Conservation (phyloP, 2,797 vertebrate genomes). For the Pipistrellus pipistrellus region DNA sequence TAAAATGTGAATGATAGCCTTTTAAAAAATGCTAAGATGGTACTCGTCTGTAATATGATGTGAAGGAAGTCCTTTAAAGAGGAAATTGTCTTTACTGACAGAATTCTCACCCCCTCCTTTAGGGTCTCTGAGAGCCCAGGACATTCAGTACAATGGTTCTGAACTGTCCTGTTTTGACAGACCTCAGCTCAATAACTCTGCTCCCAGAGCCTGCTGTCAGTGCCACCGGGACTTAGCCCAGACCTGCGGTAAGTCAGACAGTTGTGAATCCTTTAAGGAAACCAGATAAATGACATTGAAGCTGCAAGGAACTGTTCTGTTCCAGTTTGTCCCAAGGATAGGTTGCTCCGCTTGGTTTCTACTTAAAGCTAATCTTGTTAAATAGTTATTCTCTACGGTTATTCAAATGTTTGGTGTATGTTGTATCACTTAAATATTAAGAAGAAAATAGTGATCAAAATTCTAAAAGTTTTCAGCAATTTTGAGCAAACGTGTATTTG, state of each 20-base stretch:
- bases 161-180: slow-evolving; percentile 95
- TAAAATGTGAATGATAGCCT: background rate
- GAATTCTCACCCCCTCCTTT: background rate
- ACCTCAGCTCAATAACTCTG: slow-evolving; percentile 88
- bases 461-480: background rate
- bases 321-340: background rate
- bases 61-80: background rate
- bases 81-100: slow-evolving; percentile 28
- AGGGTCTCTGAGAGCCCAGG: slow-evolving; percentile 93
- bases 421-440: background rate
- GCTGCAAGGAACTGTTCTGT: background rate
- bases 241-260: slow-evolving; percentile 90
- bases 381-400: background rate
- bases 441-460: slow-evolving; percentile 46
- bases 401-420: background rate
- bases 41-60: background rate
- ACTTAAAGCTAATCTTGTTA: background rate
- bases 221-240: slow-evolving; percentile 91
- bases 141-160: slow-evolving; percentile 92
- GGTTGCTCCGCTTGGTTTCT: background rate
- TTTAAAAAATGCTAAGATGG: background rate
- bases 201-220: slow-evolving; percentile 92
- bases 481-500: background rate
- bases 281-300: background rate
- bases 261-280: background rate